These are phyloP conservation scores for Gobius niger DNA, from an alignment of 2,113 vertebrate species.

Conservation along the genomic window DNA sequence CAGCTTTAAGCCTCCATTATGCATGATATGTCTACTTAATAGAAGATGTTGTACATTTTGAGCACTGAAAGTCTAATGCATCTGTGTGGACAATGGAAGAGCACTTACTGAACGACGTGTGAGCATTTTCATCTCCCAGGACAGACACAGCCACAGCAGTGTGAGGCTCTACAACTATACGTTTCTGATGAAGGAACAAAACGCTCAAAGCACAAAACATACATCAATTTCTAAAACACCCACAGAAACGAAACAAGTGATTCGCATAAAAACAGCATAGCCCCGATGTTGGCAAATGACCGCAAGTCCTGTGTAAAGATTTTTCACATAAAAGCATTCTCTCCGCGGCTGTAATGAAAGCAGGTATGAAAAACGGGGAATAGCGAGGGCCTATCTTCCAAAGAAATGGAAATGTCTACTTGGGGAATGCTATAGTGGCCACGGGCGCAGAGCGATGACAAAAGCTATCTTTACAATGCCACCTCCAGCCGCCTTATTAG, in stretches of 20 bases:
- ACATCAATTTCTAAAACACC: not conserved
- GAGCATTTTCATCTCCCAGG: too few species aligned
- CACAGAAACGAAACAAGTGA: conserved; percentile 8
- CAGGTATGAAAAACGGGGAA: conserved; percentile 14
- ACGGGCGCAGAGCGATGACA: conserved; percentile 23
- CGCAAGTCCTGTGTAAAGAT: conserved; percentile 20
- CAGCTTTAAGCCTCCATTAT: too few species aligned
- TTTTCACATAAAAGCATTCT: conserved; percentile 32
- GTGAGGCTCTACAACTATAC: too few species aligned
- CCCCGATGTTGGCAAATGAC: conserved; percentile 10
- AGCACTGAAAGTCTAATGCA: too few species aligned
- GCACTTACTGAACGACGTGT: too few species aligned
- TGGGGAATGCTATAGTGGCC: conserved; percentile 33
- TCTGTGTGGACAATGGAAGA: too few species aligned
- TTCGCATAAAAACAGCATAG: not conserved
- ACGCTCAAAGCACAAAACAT: too few species aligned
- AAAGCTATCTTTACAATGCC: conserved; percentile 49
- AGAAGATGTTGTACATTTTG: too few species aligned
- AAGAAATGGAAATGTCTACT: conserved; percentile 45
- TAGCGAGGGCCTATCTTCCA: conserved; percentile 21
- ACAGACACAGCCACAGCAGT: too few species aligned
- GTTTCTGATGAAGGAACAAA: too few species aligned
- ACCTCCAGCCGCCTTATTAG: conserved; percentile 55
- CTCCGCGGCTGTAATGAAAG: conserved; percentile 26
- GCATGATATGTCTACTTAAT: too few species aligned